Conservation (phyloP, 2,888 invertebrate species). For the Drosophila barbarae region DNA sequence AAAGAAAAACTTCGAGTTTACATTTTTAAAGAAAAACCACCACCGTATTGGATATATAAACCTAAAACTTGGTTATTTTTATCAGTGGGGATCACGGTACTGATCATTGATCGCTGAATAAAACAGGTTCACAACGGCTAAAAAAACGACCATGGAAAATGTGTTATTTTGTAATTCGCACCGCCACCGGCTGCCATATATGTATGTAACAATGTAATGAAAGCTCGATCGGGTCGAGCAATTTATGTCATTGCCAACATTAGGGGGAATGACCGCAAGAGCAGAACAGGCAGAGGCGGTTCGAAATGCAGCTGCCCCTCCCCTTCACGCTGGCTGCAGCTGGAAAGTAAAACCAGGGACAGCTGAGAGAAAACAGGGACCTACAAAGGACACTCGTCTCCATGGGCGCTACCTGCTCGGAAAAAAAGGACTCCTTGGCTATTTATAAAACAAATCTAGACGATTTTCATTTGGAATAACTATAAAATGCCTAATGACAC, state of each 20-base stretch:
- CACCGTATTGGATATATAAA: not conserved
- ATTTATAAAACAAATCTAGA: conserved; percentile 26
- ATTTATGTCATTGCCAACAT: conserved; percentile 24
- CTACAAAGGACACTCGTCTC: conserved; percentile 6
- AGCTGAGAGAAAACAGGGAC: not conserved
- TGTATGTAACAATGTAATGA: conserved; percentile 3
- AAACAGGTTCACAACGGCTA: conserved; percentile 6
- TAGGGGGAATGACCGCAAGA: conserved; percentile 35
- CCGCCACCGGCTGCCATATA: conserved; percentile 1
- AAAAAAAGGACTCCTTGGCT: conserved; percentile 16
- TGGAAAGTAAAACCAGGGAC: conserved; percentile 3
- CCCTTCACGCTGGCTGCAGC: conserved; percentile 18
- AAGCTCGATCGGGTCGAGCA: conserved; percentile 18
- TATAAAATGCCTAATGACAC: not conserved
- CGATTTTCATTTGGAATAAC: not conserved
- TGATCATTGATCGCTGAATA: not conserved
- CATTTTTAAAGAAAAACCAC: not conserved
- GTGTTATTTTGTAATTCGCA: conserved; percentile 8
- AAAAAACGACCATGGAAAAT: conserved; percentile 18
- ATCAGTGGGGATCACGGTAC: not conserved
- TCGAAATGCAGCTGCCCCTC: conserved; percentile 22
- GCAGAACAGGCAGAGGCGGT: not conserved
- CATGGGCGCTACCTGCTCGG: conserved; percentile 20
- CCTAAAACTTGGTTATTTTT: not conserved
- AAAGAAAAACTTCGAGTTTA: not conserved